Percentiles rank a stretch among this genome's conserved stretches.
Conservation (phyloP, 1,140 invertebrate genomes). For the Callitettix versicolor region DNA sequence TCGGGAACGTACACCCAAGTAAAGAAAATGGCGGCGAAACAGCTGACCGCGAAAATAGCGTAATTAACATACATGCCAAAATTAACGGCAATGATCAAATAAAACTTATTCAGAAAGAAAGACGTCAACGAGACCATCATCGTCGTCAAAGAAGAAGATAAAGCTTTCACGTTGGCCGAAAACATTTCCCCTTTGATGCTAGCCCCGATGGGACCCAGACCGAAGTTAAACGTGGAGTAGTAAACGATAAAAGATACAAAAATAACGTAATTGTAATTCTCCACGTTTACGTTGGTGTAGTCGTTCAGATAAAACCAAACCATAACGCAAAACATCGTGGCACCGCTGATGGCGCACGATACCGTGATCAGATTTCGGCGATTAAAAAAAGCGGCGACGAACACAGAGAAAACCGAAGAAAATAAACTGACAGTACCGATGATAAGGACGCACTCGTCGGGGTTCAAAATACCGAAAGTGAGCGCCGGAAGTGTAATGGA, state of each 20-base stretch:
- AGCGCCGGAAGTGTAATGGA: conserved; percentile 54
- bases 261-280: conserved; percentile 27
- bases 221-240: background rate
- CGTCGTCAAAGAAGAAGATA: conserved; percentile 1
- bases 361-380: conserved; percentile 35
- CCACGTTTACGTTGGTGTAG: conserved; percentile 31
- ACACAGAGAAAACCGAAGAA: conserved; percentile 28
- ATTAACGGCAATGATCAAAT: conserved; percentile 41
- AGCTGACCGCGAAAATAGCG: conserved; percentile 64
- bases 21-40: conserved; percentile 43
- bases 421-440: conserved; percentile 28
- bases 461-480: conserved; percentile 19
- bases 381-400: conserved; percentile 29
- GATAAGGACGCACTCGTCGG: conserved; percentile 9
- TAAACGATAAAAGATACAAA: conserved; percentile 3
- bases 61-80: conserved; percentile 60
- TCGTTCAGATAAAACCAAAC: conserved; percentile 20
- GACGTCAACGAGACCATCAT: conserved; percentile 3
- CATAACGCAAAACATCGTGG: conserved; percentile 12
- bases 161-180: conserved; percentile 1
- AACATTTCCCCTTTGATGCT: conserved; percentile 5
- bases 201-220: conserved; percentile 5
- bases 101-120: conserved; percentile 64
- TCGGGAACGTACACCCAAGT: conserved; percentile 57
- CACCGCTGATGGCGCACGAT: conserved; percentile 23